Base-by-base conservation (phyloP, 2,888 invertebrate species). In the Idaea dimidiata region DNA sequence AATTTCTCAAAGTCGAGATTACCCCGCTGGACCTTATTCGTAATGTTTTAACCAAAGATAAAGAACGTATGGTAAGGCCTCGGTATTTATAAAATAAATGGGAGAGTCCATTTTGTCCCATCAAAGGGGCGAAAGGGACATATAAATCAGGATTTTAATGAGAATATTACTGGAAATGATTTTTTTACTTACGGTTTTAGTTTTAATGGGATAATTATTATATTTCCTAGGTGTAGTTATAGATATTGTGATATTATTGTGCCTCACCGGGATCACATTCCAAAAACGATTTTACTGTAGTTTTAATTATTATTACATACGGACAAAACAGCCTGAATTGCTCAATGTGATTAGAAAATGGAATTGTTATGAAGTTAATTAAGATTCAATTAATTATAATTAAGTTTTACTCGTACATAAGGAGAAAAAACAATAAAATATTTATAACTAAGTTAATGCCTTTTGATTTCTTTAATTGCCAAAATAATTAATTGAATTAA, bases 301-400 rank as follows among this genome's bases (percentile, higher is more conserved):
- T 71, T 67, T 62, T 75, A 71, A 54, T 62, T 72, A 72, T 59
- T 43, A 71, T 62, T 70, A 70, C 67, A 63, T 69, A n/a, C n/a
- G 68, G 61, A 71, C 54, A 43, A 71, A 64, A 65, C 79, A 78
- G 75, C 80, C 82, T 83, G 82, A 74, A 71, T 81, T 83, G 82
- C 83, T 83, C 83, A 82, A 83, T 56, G 56, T 56, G 16, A 72
- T 66, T 74, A 74, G 65, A 68, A 69, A 71, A 71, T 70, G 65
- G 61, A 62, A 58, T 58, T 60, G 60, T 18, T 18, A 43, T 57
- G 31, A 56, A 56, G 54, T 56, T 31, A 54, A 56, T 18, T 55
- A 58, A 56, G 56, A 62, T 62, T 43, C 14, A 14, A 43, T 43
- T 3, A 33, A 43, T 43, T 43, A 43, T 43, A 43, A 14, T 43